Percentiles rank a stretch among this genome's conserved stretches.
These are phyloP conservation scores for Latrodectus geometricus DNA, from an alignment of 1,140 invertebrate species.

Conservation along the genomic window DNA sequence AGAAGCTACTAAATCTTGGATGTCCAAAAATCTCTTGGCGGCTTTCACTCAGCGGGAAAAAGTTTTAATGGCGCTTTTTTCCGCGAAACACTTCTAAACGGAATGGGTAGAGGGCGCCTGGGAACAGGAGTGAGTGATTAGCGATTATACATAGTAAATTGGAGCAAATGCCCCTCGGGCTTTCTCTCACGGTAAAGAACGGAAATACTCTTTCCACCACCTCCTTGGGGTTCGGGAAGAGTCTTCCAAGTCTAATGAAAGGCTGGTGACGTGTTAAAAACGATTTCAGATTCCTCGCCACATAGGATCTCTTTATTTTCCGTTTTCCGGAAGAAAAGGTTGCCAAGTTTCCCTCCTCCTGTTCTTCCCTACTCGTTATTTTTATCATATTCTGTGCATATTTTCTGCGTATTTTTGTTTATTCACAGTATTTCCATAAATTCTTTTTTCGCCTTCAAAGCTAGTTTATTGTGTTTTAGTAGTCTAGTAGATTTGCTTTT, in stretches of 20 bases:
- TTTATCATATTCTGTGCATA: not conserved
- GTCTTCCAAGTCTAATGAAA: constrained; percentile 26
- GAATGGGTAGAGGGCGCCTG: too few species aligned
- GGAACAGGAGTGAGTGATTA: constrained; percentile 14
- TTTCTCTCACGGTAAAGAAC: not conserved
- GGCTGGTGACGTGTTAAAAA: constrained; percentile 48
- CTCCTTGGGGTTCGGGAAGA: not conserved
- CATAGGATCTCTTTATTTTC: constrained; percentile 29
- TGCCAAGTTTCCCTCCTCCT: not conserved
- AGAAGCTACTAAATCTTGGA: not conserved
- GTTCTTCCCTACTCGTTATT: not conserved
- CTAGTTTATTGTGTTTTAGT: too few species aligned
- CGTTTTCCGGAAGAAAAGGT: not conserved
- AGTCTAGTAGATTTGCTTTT: too few species aligned
- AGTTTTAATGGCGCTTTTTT: too few species aligned
- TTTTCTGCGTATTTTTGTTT: too few species aligned
- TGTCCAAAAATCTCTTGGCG: not conserved
- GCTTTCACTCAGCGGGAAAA: too few species aligned
- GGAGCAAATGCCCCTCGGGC: not conserved
- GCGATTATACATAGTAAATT: constrained; percentile 30
- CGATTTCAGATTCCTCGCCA: constrained; percentile 21
- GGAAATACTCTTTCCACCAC: constrained; percentile 16
- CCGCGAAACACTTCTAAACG: too few species aligned
- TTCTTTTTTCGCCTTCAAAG: too few species aligned
- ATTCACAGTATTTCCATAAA: too few species aligned